phyloP scores from a whole-genome alignment of 2,888 invertebrate species.

The Phorcus lineatus region DNA sequence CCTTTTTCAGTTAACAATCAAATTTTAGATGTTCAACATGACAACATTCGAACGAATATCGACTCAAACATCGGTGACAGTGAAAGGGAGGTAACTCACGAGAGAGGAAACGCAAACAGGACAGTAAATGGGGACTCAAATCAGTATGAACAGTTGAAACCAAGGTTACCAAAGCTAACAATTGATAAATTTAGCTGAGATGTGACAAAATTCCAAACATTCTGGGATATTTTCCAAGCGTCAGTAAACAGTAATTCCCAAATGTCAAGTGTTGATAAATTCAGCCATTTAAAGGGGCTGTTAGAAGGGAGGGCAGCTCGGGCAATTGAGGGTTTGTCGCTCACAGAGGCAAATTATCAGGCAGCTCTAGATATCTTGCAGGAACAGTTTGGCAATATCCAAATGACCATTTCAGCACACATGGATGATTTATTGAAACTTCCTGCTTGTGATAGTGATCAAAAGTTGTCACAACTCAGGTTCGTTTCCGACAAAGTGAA shows the following conservation, averaged over 20 bases:
- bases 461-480: background rate
- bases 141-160: background rate
- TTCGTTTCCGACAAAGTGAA: background rate
- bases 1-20: no score
- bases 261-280: slow-evolving; percentile 13
- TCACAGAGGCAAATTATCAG: background rate
- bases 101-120: background rate
- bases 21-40: no score
- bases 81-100: no score
- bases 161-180: slow-evolving; percentile 1
- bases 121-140: background rate
- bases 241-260: background rate
- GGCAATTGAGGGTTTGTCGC: background rate
- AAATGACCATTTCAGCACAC: background rate
- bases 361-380: background rate
- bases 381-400: slow-evolving; percentile 4
- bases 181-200: background rate
- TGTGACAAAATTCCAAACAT: background rate
- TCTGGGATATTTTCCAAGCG: slow-evolving; percentile 9
- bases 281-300: slow-evolving; percentile 1
- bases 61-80: no score
- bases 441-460: background rate
- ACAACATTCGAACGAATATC: no score
- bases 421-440: slow-evolving; percentile 2
- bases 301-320: background rate